These are phyloP conservation scores for Conchocele bisecta DNA, from an alignment of 2,888 invertebrate species.

Conservation along the genomic window DNA sequence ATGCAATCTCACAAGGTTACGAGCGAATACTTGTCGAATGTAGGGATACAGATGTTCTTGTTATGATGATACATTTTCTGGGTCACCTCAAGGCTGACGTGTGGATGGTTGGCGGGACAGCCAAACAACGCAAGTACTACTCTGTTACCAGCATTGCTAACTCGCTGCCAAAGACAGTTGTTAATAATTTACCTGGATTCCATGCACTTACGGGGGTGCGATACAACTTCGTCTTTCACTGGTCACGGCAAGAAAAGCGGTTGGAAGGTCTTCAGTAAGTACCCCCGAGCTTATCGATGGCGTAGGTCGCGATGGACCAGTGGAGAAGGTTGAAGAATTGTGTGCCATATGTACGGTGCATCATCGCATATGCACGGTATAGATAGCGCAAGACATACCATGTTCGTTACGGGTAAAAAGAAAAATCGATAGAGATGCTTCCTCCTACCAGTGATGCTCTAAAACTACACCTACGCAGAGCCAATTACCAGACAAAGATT, in stretches of 20 bases:
- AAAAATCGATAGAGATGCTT: conserved; percentile 1
- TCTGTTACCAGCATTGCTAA: neutral
- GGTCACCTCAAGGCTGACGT: neutral
- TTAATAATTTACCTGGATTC: neutral
- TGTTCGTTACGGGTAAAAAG: conserved; percentile 21
- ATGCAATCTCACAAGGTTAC: neutral
- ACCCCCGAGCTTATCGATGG: conserved; percentile 15
- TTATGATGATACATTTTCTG: conserved; percentile 20
- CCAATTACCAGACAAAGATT: conserved; percentile 41
- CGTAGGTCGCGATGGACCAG: conserved; percentile 17
- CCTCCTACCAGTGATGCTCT: conserved; percentile 37
- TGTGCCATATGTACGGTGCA: conserved; percentile 31
- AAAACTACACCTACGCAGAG: conserved; percentile 26
- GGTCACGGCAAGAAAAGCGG: conserved; percentile 42
- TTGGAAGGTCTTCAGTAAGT: no score
- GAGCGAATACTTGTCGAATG: neutral
- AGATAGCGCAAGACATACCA: conserved; percentile 4
- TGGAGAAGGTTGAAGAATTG: conserved; percentile 20
- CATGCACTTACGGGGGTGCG: conserved; percentile 32
- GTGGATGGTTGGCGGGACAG: conserved; percentile 31
- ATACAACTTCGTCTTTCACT: conserved; percentile 20
- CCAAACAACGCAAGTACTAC: conserved; percentile 3
- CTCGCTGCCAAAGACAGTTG: neutral
- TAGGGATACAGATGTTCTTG: neutral
- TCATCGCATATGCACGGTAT: conserved; percentile 2